Evolutionary conservation across 2,888 invertebrate genomes (phyloP).

Genomic region (Thymelicus acteon): DNA sequence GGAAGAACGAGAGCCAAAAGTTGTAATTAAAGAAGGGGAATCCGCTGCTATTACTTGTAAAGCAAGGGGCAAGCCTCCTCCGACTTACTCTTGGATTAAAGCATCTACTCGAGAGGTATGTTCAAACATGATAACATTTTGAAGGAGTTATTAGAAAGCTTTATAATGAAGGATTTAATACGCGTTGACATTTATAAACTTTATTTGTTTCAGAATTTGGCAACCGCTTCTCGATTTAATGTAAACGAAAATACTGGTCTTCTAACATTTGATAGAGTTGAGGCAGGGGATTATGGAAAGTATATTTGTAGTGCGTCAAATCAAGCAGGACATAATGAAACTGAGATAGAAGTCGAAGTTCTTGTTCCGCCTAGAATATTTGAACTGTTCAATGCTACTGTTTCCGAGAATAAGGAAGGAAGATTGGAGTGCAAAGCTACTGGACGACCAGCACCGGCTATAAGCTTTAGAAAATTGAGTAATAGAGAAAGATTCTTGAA

Average conservation of each 20-base stretch:
- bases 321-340: conserved; percentile 89
- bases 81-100: conserved; percentile 93
- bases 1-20: conserved; percentile 83
- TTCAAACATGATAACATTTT: conserved; percentile 30
- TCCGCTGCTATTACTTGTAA: conserved; percentile 90
- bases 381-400: conserved; percentile 90
- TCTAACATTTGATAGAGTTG: conserved; percentile 89
- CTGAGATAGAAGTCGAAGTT: conserved; percentile 87
- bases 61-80: conserved; percentile 93
- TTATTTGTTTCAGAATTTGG: conserved; percentile 84
- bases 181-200: background rate
- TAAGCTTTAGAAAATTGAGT: conserved; percentile 92
- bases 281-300: conserved; percentile 90
- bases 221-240: conserved; percentile 85
- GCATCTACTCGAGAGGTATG: conserved; percentile 86
- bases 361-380: conserved; percentile 92
- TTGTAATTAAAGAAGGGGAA: conserved; percentile 92
- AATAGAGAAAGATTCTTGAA: conserved; percentile 85
- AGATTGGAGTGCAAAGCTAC: conserved; percentile 90
- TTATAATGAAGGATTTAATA: conserved; percentile 2
- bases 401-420: conserved; percentile 86
- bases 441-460: conserved; percentile 91
- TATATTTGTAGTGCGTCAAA: conserved; percentile 93
- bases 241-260: conserved; percentile 90
- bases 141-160: conserved; percentile 19